These are phyloP conservation scores for Ephydatia muelleri DNA, from an alignment of 37 sponge, comb jelly and placozoan genomes.

Conservation along the genomic window DNA sequence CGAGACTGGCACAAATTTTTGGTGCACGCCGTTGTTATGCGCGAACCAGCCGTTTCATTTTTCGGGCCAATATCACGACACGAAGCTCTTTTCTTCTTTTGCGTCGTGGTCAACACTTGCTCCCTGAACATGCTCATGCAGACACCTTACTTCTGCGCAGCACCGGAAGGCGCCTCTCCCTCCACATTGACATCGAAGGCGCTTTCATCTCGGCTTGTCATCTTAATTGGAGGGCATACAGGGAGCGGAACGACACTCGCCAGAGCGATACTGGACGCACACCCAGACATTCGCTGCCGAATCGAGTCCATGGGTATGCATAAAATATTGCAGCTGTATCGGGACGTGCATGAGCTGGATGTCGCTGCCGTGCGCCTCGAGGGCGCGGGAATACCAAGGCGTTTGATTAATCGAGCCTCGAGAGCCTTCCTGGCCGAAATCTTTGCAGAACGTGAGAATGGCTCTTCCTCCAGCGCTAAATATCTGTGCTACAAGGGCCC, in stretches of 20 bases:
- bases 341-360: constrained; percentile 23
- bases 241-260: constrained; percentile 87
- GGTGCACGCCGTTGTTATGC: no score
- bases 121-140: no score
- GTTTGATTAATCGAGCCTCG: constrained; percentile 50
- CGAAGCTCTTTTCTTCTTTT: no score
- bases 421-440: constrained; percentile 60
- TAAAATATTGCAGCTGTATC: constrained; percentile 59
- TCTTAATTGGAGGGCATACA: constrained; percentile 89
- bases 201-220: neutral
- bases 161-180: no score
- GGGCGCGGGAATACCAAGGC: constrained; percentile 60
- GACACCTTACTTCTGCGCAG: no score
- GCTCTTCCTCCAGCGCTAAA: constrained; percentile 54
- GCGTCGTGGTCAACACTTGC: no score
- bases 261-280: constrained; percentile 87
- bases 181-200: no score
- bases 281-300: constrained; percentile 88
- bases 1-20: no score
- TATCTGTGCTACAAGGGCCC: constrained; percentile 91
- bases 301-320: constrained; percentile 84
- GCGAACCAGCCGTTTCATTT: no score
- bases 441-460: constrained; percentile 46
- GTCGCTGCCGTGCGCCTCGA: constrained; percentile 52
- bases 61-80: no score